Evolutionary conservation across 2,113 vertebrate species (phyloP).

Genomic region (Copsychus sechellarum): DNA sequence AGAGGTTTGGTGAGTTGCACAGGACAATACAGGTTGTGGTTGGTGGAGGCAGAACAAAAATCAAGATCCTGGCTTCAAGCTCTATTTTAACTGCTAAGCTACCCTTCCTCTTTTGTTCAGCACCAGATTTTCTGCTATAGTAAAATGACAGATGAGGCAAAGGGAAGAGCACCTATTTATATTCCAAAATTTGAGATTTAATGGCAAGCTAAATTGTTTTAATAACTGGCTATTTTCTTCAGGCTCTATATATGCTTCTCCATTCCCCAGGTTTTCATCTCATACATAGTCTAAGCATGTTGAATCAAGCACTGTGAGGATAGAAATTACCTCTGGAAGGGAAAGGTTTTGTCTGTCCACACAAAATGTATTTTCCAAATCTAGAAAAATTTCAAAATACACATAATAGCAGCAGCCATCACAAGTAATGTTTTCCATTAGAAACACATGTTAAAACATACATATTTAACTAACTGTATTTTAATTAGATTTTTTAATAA

Average conservation of each 20-base stretch:
- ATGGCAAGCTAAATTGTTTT: constrained; percentile 59
- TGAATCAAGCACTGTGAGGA: constrained; percentile 41
- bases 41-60: background rate
- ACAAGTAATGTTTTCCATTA: background rate
- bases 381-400: background rate
- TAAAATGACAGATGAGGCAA: background rate
- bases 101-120: background rate
- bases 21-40: background rate
- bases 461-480: background rate
- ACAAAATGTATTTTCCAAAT: background rate
- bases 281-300: background rate
- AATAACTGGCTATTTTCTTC: constrained; percentile 60
- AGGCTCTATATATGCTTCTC: constrained; percentile 21
- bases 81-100: background rate
- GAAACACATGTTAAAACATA: constrained; percentile 15
- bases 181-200: constrained; percentile 43
- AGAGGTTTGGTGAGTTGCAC: background rate
- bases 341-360: constrained; percentile 25
- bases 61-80: background rate
- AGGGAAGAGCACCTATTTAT: constrained; percentile 15
- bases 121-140: background rate
- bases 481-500: constrained; percentile 4
- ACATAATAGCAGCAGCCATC: background rate
- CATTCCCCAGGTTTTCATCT: background rate
- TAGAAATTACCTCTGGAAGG: constrained; percentile 31